Evolutionary conservation across 1,140 invertebrate genomes (phyloP).

Genomic region (Agraylea sexmaculata): DNA sequence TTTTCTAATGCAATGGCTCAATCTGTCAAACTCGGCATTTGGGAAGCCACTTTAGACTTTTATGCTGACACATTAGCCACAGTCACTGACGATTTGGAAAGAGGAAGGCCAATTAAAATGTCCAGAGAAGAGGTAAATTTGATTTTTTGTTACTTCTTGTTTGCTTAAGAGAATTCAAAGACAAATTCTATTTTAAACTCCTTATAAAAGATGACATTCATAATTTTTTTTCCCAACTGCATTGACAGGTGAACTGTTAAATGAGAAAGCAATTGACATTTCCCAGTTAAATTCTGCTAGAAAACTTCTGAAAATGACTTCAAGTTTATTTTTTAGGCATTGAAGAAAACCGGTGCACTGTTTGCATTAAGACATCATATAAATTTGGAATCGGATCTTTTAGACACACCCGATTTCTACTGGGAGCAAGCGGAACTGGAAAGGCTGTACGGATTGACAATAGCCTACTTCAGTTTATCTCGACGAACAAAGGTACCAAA

Average conservation of each 20-base stretch:
- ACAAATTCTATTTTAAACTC: no score
- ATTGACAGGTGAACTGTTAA: no score
- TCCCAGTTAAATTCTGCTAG: no score
- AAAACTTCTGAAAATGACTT: no score
- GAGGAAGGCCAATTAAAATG: slow-evolving; percentile 53
- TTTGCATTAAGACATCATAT: slow-evolving; percentile 81
- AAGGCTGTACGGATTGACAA: slow-evolving; percentile 65
- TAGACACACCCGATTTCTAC: slow-evolving; percentile 94
- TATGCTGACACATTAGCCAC: slow-evolving; percentile 74
- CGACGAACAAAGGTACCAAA: slow-evolving; percentile 61
- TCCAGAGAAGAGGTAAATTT: slow-evolving; percentile 43
- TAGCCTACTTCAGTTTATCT: slow-evolving; percentile 71
- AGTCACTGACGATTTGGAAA: slow-evolving; percentile 69
- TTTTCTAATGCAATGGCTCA: slow-evolving; percentile 80
- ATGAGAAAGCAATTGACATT: no score
- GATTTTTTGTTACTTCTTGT: not conserved
- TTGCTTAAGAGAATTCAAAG: no score
- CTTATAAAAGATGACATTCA: no score
- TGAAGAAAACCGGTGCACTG: slow-evolving; percentile 84
- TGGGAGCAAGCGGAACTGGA: slow-evolving; percentile 89
- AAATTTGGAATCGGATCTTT: slow-evolving; percentile 83
- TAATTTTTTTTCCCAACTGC: no score
- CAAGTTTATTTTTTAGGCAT: slow-evolving; percentile 33
- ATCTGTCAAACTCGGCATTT: slow-evolving; percentile 84
- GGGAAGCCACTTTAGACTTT: slow-evolving; percentile 74